Evolutionary conservation across 2,113 vertebrate species (phyloP).

Genomic region (Neopipo cinnamomea): DNA sequence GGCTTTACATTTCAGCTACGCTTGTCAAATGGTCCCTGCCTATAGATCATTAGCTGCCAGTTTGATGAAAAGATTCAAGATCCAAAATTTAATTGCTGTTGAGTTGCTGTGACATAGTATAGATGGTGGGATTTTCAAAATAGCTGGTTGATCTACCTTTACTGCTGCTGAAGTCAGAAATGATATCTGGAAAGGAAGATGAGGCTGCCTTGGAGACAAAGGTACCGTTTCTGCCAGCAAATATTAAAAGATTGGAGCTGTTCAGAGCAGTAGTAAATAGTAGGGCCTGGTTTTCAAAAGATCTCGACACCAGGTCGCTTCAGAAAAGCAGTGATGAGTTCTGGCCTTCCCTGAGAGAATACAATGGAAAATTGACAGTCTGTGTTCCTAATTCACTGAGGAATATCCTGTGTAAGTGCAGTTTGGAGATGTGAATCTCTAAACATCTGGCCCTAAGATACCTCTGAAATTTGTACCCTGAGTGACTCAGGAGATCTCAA

Average conservation of each 20-base stretch:
- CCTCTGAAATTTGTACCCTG: neutral
- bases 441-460: neutral
- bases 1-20: constrained; percentile 29
- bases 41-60: constrained; percentile 22
- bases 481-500: neutral
- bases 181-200: neutral
- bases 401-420: neutral
- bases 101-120: neutral
- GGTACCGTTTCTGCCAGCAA: neutral
- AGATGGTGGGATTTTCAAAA: constrained; percentile 19
- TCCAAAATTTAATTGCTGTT: neutral
- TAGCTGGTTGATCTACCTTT: neutral
- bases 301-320: neutral
- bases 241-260: neutral
- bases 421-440: neutral
- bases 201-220: neutral
- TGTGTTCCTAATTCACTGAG: neutral
- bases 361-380: neutral
- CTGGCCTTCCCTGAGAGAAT: neutral
- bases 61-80: constrained; percentile 2
- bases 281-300: neutral
- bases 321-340: neutral
- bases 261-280: neutral
- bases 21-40: constrained; percentile 16
- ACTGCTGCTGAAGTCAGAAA: constrained; percentile 6